Evolutionary conservation across 2,888 invertebrate genomes (phyloP).

Genomic region (Tetramorium bicarinatum): DNA sequence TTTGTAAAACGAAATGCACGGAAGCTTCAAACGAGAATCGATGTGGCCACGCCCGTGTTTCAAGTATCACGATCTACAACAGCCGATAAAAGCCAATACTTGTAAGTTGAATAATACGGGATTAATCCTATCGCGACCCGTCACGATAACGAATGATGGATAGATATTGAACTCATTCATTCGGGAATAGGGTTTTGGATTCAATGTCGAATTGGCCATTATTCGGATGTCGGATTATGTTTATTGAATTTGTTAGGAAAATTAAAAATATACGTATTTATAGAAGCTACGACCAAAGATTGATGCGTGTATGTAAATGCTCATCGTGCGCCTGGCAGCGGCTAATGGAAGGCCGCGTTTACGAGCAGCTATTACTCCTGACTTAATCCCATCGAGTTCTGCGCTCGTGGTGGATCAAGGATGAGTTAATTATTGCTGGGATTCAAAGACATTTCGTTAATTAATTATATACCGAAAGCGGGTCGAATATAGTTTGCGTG

Average conservation of each 20-base stretch:
- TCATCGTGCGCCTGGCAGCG: background rate
- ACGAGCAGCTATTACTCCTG: conserved; percentile 20
- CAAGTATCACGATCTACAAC: background rate
- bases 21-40: background rate
- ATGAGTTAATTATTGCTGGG: conserved; percentile 24
- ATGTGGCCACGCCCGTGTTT: background rate
- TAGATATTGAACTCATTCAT: conserved; percentile 8
- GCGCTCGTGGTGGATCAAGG: background rate
- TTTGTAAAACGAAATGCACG: background rate
- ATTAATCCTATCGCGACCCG: background rate
- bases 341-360: conserved; percentile 40
- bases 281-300: background rate
- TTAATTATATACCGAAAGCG: background rate
- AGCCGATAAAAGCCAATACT: background rate
- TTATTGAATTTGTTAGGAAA: conserved; percentile 1
- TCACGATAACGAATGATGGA: background rate
- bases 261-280: conserved; percentile 10
- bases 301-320: conserved; percentile 6
- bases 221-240: background rate
- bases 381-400: conserved; percentile 36
- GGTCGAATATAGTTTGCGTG: background rate
- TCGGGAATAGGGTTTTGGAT: background rate
- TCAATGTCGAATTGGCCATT: background rate
- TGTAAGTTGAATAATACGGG: background rate
- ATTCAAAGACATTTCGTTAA: conserved; percentile 15